phyloP scores from a whole-genome alignment of 2,113 vertebrate species.

The Climacteris rufus region DNA sequence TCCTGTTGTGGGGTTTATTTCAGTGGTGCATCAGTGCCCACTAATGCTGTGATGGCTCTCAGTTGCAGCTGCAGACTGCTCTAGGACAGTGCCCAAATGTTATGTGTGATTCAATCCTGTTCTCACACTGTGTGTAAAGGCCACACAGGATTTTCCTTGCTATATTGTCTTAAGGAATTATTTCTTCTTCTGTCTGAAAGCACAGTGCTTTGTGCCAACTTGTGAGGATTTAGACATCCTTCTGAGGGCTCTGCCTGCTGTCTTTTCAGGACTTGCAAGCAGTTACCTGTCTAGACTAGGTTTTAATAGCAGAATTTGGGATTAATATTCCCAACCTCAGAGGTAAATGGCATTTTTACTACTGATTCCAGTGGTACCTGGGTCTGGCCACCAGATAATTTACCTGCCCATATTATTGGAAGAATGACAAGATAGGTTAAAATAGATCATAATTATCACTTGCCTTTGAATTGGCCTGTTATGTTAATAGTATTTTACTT shows the following conservation, averaged over 20 bases:
- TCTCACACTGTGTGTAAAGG: not conserved
- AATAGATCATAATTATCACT: constrained; percentile 15
- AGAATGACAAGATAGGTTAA: not conserved
- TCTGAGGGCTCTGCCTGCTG: not conserved
- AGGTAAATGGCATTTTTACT: not conserved
- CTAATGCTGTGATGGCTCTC: not conserved
- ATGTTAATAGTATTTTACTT: not conserved
- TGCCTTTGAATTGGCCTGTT: not conserved
- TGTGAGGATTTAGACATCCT: not conserved
- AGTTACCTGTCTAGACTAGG: constrained; percentile 27
- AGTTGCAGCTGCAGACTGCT: not conserved
- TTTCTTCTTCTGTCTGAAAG: not conserved
- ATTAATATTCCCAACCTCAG: not conserved
- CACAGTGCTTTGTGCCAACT: not conserved
- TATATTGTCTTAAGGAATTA: not conserved
- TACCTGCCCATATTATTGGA: not conserved
- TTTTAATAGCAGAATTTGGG: not conserved
- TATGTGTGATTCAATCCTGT: not conserved
- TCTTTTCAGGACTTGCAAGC: not conserved
- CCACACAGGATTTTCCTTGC: not conserved
- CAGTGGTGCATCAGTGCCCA: not conserved
- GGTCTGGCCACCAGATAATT: not conserved
- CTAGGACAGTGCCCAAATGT: not conserved
- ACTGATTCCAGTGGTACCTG: not conserved
- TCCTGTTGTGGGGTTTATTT: not conserved